Evolutionary conservation across 2,888 invertebrate genomes (phyloP), one percentile per base, ranked within the genome.

Genomic region (Oscheius sp.): DNA sequence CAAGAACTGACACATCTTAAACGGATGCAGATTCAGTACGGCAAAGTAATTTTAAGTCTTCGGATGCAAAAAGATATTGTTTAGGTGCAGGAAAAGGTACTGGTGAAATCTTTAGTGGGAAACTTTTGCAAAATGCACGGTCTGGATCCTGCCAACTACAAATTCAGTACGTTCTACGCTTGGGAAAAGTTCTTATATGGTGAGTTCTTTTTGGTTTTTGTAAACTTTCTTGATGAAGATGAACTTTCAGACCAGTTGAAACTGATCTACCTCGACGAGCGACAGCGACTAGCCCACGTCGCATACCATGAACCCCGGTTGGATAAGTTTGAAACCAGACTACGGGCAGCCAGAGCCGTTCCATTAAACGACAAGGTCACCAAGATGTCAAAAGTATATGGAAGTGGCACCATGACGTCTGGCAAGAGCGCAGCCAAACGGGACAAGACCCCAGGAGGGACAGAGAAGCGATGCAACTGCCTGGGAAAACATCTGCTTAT

Each of bases 1-100:
- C 95, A 96, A 89, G 95, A 96, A 90, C 92, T 96, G 74, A 92
- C 96, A 87, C 96, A 96, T 89, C 90, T 96, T 70, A 96, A 96
- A 90, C 92, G 95, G 70, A 92, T 95, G 81, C 96, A 96, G 90
- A 96, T 96, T 85, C 93, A 96, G 86, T 94, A 95, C 48, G 95
- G 94, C 73, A 87, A 85, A 74, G 84, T 84, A 63, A 47, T 2
- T 2, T 53, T 21, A 42, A 33, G 32, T 35, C 21, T 21, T 21
- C 21, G 21, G 21, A 21, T 21, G 21, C 21, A 21, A 21, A 21
- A 21, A 21, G 21, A 21, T 21, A 21, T 21, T n/a, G 51, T 74
- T 47, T 42, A 83, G 84, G 87, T 87, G 2, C 87, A 88, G 76
- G 88, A 88, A 73, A 78, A 80, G 47, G 74, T 87, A 0, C 81